phyloP scores from a whole-genome alignment of 1,140 invertebrate genomes.

The Drosophila sturtevanti region DNA sequence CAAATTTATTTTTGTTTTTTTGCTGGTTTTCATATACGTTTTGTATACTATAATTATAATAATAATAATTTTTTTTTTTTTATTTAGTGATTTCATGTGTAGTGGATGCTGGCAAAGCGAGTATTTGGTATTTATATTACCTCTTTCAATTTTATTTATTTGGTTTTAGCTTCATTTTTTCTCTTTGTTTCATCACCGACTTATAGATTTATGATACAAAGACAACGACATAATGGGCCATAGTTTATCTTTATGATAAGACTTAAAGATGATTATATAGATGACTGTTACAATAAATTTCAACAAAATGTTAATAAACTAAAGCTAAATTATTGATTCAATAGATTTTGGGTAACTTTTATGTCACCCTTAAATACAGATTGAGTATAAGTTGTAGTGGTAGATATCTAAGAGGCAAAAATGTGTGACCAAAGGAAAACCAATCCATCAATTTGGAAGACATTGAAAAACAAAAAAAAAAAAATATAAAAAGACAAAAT shows the following conservation, averaged over 20 bases:
- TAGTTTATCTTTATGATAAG: too few relatives aligned
- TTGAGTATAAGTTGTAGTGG: too few relatives aligned
- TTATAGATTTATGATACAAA: not conserved
- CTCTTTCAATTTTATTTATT: not conserved
- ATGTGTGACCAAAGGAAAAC: not conserved
- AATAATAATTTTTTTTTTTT: not conserved
- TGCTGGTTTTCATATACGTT: not conserved
- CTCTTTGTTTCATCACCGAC: not conserved
- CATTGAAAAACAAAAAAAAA: not conserved
- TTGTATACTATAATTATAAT: not conserved
- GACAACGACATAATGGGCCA: not conserved
- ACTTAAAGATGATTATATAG: too few relatives aligned
- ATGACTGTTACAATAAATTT: too few relatives aligned
- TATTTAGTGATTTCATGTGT: not conserved
- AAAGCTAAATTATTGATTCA: too few relatives aligned
- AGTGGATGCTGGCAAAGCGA: conserved; percentile 5
- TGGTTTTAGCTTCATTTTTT: not conserved
- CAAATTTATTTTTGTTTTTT: not conserved
- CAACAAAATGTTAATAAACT: too few relatives aligned
- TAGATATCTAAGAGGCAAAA: too few relatives aligned
- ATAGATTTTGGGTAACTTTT: too few relatives aligned
- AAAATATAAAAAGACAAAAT: too few relatives aligned
- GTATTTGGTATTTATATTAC: conserved; percentile 5
- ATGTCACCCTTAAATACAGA: too few relatives aligned
- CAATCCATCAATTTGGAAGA: not conserved